Evolutionary conservation across 2,797 vertebrate genomes (phyloP), one percentile per base, ranked within the genome.

Genomic region (Hozukius guyotensis): DNA sequence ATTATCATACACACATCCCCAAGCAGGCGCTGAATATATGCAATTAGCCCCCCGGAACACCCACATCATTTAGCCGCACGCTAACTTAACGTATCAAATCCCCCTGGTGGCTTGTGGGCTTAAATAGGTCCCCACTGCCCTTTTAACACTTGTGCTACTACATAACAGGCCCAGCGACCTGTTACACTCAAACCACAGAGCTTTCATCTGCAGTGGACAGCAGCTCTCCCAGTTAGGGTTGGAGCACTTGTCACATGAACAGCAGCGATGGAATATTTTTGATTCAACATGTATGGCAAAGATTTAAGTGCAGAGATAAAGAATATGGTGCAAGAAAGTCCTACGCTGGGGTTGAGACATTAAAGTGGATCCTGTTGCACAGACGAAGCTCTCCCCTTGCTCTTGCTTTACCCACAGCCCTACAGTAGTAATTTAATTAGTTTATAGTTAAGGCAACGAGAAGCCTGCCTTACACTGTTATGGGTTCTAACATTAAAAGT

Each of bases 41-140:
- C 87, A 91, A 89, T 92, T 91, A 91, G 75, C 81, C 12, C 12
- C 56, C 27, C 8, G 66, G 77, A 85, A 86, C 74, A 80, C 87
- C 90, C 87, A 82, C 77, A 60, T 85, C 81, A 92, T 89, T 92
- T 89, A 84, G 83, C 80, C 78, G 38, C 82, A 87, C n/a, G 59
- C 89, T 87, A 87, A 88, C 86, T 90, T 87, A 86, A 74, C 46
- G 61, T 69, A 81, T 72, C 86, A 83, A 90, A 86, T 85, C 85
- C 88, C 89, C 64, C 68, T 71, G 66, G 83, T 88, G 85, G 83
- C 77, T 80, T 73, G 88, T 71, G 79, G 91, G 89, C 86, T 92
- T 91, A 93, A 94, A 93, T 89, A 88, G 87, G 87, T 92, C 90
- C 93, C 93, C n/a, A 42, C 82, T 94, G 90, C 86, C 92, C 92